A percentile compares a stretch with the other conserved stretches of the same genome.
phyloP scores from a whole-genome alignment of 92 coral and sea anemone species.

The Nematostella vectensis region DNA sequence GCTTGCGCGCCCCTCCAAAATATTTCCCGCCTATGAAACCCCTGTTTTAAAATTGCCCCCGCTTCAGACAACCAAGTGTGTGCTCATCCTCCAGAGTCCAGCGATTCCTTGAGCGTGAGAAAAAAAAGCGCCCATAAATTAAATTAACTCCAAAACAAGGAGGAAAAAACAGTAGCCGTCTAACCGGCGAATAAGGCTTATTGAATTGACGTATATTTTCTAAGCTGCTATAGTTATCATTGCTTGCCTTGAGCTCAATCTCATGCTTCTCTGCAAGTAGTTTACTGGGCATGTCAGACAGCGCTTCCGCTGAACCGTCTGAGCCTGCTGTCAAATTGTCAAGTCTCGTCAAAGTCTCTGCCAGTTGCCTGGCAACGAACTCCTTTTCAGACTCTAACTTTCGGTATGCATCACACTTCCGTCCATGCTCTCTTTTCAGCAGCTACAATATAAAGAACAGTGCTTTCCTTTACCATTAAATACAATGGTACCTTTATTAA shows the following conservation, averaged over 20 bases:
- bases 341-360: constrained; percentile 38
- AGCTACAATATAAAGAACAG: constrained; percentile 22
- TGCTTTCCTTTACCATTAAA: not conserved
- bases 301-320: constrained; percentile 6
- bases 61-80: not conserved
- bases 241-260: constrained; percentile 67
- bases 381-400: constrained; percentile 57
- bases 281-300: constrained; percentile 43
- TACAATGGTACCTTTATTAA: no score
- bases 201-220: no score
- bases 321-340: constrained; percentile 32
- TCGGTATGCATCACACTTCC: constrained; percentile 37
- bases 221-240: no score
- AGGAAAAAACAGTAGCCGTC: no score
- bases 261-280: constrained; percentile 60
- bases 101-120: no score
- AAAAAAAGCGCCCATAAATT: no score
- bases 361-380: constrained; percentile 49
- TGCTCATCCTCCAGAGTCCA: not conserved
- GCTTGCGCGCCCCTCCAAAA: no score
- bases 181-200: no score
- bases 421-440: constrained; percentile 44
- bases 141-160: no score
- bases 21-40: no score
- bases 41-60: no score